These are phyloP conservation scores for Rhogogaster chlorosoma DNA, from an alignment of 2,888 invertebrate species.

Conservation along the genomic window DNA sequence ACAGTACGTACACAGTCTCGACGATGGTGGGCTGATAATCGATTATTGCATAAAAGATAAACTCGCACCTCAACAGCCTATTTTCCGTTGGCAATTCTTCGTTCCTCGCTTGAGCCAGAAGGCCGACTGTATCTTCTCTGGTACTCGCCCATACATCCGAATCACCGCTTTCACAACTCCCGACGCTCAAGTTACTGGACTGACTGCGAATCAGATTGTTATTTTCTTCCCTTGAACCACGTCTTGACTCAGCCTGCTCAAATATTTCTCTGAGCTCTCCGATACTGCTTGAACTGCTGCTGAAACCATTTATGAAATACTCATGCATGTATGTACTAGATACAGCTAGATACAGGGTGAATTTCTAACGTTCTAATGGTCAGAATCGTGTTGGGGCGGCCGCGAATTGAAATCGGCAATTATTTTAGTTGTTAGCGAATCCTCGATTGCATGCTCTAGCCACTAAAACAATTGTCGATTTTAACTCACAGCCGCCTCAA, in stretches of 20 bases:
- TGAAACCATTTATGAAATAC: slow-evolving; percentile 38
- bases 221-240: slow-evolving; percentile 71
- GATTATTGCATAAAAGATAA: not conserved
- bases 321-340: not conserved
- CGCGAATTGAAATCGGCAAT: too few species aligned
- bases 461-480: too few species aligned
- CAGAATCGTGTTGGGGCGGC: too few species aligned
- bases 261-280: slow-evolving; percentile 71
- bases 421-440: too few species aligned
- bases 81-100: slow-evolving; percentile 59
- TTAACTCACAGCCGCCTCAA: too few species aligned
- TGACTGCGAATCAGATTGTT: slow-evolving; percentile 65
- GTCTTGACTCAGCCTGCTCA: slow-evolving; percentile 70
- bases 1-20: not conserved
- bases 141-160: slow-evolving; percentile 61
- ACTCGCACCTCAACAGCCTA: slow-evolving; percentile 53
- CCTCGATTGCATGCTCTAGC: too few species aligned
- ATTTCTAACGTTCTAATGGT: too few species aligned
- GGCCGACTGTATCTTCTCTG: slow-evolving; percentile 59
- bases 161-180: slow-evolving; percentile 59
- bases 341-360: too few species aligned
- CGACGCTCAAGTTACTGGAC: slow-evolving; percentile 54
- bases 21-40: not conserved
- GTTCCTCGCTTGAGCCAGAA: not conserved
- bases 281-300: slow-evolving; percentile 69